phyloP scores from a whole-genome alignment of 2,797 vertebrate species.

The Heterohyrax brucei region DNA sequence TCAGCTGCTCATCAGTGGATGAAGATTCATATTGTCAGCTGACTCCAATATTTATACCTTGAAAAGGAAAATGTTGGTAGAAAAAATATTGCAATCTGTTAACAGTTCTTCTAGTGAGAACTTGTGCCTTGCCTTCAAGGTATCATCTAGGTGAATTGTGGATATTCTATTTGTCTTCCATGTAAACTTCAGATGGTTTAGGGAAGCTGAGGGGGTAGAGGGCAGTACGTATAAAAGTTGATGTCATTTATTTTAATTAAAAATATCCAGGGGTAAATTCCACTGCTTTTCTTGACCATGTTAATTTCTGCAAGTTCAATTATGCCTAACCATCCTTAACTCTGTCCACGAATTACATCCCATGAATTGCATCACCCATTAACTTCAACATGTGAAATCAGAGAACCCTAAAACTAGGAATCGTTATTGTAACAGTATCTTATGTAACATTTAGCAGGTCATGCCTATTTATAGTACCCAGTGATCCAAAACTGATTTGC shows the following conservation, averaged over 20 bases:
- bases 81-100: not conserved
- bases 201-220: fast-evolving
- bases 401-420: not conserved
- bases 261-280: not conserved
- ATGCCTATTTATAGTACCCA: not conserved
- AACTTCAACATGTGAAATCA: not conserved
- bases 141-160: not conserved
- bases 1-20: not conserved
- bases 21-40: not conserved
- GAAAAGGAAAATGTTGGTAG: not conserved
- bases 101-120: not conserved
- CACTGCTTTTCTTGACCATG: not conserved
- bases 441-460: not conserved
- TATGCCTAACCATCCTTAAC: not conserved
- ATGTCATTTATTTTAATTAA: not conserved
- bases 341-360: not conserved
- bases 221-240: not conserved
- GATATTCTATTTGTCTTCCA: not conserved
- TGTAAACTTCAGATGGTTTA: not conserved
- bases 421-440: not conserved
- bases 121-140: not conserved
- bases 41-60: not conserved
- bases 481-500: not conserved
- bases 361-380: not conserved
- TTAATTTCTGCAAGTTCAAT: not conserved